Evolutionary conservation across 2,888 invertebrate species (phyloP).

Genomic region (Ochropleura leucogaster): DNA sequence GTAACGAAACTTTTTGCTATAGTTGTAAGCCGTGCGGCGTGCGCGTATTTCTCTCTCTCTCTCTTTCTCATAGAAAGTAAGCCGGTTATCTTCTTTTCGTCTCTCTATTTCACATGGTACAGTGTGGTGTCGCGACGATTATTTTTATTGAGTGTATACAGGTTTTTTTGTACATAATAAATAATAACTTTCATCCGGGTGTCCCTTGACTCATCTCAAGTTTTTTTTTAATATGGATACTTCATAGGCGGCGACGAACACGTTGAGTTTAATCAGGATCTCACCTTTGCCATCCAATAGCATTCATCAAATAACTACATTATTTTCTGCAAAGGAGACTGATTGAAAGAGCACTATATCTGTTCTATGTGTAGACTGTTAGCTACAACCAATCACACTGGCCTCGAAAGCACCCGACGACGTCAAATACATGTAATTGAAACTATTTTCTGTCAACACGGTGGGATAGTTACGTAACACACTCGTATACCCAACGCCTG

Average conservation of each 20-base stretch:
- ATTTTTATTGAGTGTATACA: too few relatives aligned
- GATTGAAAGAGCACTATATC: slow-evolving; percentile 3
- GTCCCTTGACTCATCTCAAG: too few relatives aligned
- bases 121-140: too few relatives aligned
- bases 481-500: background rate
- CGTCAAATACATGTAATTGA: background rate
- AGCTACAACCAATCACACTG: slow-evolving; percentile 8
- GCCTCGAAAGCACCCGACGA: slow-evolving; percentile 25
- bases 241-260: too few relatives aligned
- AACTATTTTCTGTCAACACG: background rate
- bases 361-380: slow-evolving; percentile 5
- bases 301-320: slow-evolving; percentile 7
- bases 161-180: too few relatives aligned
- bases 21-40: too few relatives aligned
- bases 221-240: background rate
- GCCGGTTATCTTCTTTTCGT: too few relatives aligned
- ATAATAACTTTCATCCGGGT: too few relatives aligned
- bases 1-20: too few relatives aligned
- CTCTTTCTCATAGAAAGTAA: too few relatives aligned
- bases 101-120: too few relatives aligned
- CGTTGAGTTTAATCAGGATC: background rate
- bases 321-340: slow-evolving; percentile 18
- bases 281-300: background rate
- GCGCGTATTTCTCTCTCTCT: too few relatives aligned
- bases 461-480: background rate